These are phyloP conservation scores for Atta cephalotes DNA, from an alignment of 1,140 invertebrate species.

Conservation along the genomic window DNA sequence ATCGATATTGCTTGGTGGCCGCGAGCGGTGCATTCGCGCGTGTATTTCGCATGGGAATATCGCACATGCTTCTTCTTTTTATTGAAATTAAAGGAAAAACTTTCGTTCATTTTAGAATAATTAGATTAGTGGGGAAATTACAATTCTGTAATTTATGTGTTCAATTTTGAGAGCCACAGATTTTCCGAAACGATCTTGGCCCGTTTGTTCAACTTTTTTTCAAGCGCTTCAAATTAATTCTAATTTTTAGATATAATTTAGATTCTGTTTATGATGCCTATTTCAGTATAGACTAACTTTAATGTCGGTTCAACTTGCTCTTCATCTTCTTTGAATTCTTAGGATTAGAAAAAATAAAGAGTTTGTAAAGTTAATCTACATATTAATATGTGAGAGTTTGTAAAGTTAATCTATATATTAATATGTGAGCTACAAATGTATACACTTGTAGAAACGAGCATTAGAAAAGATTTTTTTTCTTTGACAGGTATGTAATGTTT, in stretches of 20 bases:
- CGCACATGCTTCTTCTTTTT: neutral
- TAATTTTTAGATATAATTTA: neutral
- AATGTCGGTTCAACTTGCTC: neutral
- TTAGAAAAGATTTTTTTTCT: neutral
- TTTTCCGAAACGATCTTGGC: neutral
- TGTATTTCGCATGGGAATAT: neutral
- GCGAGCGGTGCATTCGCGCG: neutral
- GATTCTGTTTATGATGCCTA: too few species aligned
- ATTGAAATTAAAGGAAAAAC: conserved; percentile 34
- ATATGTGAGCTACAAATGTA: too few species aligned
- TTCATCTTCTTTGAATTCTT: too few species aligned
- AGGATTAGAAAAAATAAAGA: too few species aligned
- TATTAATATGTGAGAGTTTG: too few species aligned
- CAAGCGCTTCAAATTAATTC: neutral
- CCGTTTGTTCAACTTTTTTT: too few species aligned
- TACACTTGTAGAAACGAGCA: too few species aligned
- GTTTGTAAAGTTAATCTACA: too few species aligned
- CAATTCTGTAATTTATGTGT: neutral
- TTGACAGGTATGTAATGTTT: neutral
- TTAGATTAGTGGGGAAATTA: conserved; percentile 10
- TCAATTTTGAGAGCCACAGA: conserved; percentile 6
- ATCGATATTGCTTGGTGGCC: conserved; percentile 60
- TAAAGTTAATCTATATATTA: too few species aligned
- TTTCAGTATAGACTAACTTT: neutral
- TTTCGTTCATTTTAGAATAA: neutral